Percentiles rank a stretch among this genome's conserved stretches.
Conservation (phyloP, 2,888 invertebrate genomes). For the Ornithoptera alexandrae region DNA sequence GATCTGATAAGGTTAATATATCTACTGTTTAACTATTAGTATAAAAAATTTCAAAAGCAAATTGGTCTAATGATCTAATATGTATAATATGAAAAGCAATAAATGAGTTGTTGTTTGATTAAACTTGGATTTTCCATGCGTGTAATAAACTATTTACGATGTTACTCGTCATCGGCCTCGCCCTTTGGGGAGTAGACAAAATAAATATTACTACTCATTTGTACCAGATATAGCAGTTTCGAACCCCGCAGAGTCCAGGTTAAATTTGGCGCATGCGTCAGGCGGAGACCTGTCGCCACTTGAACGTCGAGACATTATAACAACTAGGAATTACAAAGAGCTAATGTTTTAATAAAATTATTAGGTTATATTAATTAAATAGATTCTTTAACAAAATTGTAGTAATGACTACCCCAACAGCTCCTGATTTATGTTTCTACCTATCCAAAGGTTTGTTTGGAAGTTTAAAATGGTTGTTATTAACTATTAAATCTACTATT, state of each 20-base stretch:
- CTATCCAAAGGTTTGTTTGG: too few relatives aligned
- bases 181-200: conserved; percentile 34
- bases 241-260: conserved; percentile 48
- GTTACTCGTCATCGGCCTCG: conserved; percentile 31
- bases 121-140: background rate
- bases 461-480: too few relatives aligned
- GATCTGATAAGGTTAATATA: too few relatives aligned
- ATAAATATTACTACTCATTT: conserved; percentile 55
- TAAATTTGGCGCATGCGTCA: conserved; percentile 63
- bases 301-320: conserved; percentile 21
- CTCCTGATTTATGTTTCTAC: too few relatives aligned
- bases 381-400: background rate
- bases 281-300: conserved; percentile 52
- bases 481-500: too few relatives aligned
- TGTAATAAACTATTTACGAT: conserved; percentile 25
- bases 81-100: background rate
- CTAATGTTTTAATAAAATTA: background rate
- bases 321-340: background rate
- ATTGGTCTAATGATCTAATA: too few relatives aligned
- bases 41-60: too few relatives aligned
- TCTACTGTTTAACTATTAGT: too few relatives aligned
- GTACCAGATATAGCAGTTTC: conserved; percentile 56
- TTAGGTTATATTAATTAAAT: background rate
- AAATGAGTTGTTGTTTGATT: background rate
- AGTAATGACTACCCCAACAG: background rate